phyloP scores from a whole-genome alignment of 2,113 vertebrate species.

The Rynchops niger region DNA sequence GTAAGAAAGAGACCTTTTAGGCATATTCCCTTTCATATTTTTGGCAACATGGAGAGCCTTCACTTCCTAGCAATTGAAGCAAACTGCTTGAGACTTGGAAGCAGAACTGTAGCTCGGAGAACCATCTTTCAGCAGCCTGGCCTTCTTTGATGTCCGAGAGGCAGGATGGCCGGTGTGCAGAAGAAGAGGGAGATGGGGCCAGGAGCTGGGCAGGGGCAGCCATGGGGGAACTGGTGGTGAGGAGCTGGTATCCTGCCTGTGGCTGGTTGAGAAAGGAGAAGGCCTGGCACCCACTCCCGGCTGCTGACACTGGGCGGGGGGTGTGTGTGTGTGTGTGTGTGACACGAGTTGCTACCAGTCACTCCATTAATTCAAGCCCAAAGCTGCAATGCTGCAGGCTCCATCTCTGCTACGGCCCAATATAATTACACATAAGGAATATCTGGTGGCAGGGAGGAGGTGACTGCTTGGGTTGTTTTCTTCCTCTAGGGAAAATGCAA shows the following conservation, averaged over 20 bases:
- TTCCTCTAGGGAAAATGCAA: not conserved
- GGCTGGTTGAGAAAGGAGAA: not conserved
- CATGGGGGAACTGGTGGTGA: rapidly evolving
- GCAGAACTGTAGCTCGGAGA: not conserved
- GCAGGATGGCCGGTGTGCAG: rapidly evolving
- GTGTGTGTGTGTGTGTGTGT: too few species aligned
- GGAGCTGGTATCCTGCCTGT: not conserved
- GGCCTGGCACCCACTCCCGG: not conserved
- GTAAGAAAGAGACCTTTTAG: not conserved
- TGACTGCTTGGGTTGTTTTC: not conserved
- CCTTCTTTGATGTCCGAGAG: not conserved
- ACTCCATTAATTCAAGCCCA: not conserved
- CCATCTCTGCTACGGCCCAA: not conserved
- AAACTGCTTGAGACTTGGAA: not conserved
- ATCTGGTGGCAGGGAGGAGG: not conserved
- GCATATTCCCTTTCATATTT: not conserved
- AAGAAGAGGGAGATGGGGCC: not conserved
- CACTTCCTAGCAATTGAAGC: not conserved
- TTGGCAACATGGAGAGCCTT: not conserved
- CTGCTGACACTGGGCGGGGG: not conserved
- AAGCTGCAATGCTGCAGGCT: not conserved
- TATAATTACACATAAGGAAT: not conserved
- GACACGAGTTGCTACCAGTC: not conserved
- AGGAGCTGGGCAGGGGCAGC: not conserved
- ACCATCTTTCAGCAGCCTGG: not conserved